Conservation (phyloP, 1,140 invertebrate genomes). For the Hormaphis cornu region DNA sequence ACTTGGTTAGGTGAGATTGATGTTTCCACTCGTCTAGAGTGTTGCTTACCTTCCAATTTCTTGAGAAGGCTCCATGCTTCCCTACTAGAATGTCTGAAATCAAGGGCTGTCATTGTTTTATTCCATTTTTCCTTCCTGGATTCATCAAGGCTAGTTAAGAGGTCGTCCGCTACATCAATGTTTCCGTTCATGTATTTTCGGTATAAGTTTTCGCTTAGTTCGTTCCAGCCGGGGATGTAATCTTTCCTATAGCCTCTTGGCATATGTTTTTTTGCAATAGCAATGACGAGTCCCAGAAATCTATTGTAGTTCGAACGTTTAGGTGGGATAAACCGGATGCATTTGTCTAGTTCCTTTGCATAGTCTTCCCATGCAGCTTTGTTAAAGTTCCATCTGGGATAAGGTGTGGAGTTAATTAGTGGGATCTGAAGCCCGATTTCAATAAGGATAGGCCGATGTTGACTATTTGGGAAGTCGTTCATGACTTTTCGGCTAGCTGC, state of each 20-base stretch:
- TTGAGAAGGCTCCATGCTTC: conserved; percentile 13
- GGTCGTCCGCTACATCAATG: conserved; percentile 10
- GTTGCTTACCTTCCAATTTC: neutral
- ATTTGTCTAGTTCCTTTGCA: conserved; percentile 16
- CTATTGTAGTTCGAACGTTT: conserved; percentile 26
- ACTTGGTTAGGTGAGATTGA: conserved; percentile 20
- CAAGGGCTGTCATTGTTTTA: neutral
- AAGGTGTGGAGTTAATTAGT: conserved; percentile 18
- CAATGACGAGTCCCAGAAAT: conserved; percentile 8
- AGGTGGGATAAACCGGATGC: conserved; percentile 26
- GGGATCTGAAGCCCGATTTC: conserved; percentile 10
- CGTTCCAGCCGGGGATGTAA: conserved; percentile 12
- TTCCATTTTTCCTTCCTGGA: conserved; percentile 7
- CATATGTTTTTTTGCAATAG: conserved; percentile 12
- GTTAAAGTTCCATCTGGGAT: conserved; percentile 27
- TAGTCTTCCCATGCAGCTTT: conserved; percentile 17
- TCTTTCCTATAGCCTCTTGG: conserved; percentile 16
- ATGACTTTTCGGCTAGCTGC: neutral
- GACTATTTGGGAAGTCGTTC: conserved; percentile 1
- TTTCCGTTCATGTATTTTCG: neutral
- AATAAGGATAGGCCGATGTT: conserved; percentile 16
- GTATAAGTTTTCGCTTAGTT: neutral
- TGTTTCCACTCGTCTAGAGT: neutral
- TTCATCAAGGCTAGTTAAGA: neutral
- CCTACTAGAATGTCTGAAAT: conserved; percentile 7